Conservation (phyloP, 2,113 vertebrate species). For the Daphoenositta chrysoptera region DNA sequence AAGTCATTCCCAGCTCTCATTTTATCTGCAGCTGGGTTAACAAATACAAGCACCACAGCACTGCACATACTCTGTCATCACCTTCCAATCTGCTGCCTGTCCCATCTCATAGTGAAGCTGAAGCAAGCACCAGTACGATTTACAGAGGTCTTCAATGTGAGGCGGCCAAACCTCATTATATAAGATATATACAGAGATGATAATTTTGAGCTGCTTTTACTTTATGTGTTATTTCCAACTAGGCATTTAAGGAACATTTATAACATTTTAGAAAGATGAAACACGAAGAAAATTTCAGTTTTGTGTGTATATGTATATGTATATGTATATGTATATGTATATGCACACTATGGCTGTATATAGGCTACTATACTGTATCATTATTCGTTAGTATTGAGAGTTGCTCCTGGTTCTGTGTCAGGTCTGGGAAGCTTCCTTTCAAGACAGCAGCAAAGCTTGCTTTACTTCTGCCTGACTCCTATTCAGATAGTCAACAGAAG, state of each 20-base stretch:
- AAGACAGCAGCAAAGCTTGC: not conserved
- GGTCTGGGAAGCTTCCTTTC: not conserved
- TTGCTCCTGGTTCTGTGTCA: accelerated
- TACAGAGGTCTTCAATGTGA: not conserved
- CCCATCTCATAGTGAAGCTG: not conserved
- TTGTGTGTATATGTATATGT: too few species aligned
- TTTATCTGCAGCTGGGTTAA: not conserved
- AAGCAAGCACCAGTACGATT: not conserved
- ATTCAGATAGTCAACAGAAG: not conserved
- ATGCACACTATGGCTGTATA: not conserved
- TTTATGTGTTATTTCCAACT: not conserved
- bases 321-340: too few species aligned
- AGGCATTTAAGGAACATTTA: not conserved
- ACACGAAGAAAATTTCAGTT: not conserved
- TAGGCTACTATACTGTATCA: not conserved
- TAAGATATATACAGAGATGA: not conserved
- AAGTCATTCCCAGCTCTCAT: not conserved
- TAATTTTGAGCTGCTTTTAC: not conserved
- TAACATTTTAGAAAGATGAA: not conserved
- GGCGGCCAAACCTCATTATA: not conserved
- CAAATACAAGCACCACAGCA: not conserved
- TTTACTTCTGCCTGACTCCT: not conserved
- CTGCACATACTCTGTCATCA: not conserved
- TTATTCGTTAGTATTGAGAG: not conserved
- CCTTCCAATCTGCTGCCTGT: not conserved